A percentile compares a stretch with the other conserved stretches of the same genome.
These are phyloP conservation scores for Laterallus jamaicensis DNA, from an alignment of 2,113 vertebrate species.

Conservation along the genomic window DNA sequence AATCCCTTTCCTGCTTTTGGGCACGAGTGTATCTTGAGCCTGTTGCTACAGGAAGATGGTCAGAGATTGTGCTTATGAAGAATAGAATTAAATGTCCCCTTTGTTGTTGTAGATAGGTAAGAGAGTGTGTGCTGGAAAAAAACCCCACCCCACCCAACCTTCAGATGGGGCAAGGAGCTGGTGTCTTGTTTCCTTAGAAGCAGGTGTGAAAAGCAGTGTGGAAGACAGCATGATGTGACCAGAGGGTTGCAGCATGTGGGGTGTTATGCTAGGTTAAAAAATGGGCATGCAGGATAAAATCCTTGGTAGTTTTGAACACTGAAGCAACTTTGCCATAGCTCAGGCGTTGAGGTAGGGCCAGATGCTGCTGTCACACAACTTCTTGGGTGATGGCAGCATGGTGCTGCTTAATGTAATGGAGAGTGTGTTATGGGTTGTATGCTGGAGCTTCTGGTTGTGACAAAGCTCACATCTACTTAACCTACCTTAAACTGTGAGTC, in stretches of 20 bases:
- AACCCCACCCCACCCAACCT: too few species aligned
- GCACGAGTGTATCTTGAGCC: not conserved
- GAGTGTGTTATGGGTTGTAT: not conserved
- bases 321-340: not conserved
- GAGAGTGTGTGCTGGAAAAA: not conserved
- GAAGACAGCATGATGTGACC: not conserved
- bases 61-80: not conserved
- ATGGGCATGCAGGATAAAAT: not conserved
- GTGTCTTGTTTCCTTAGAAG: not conserved
- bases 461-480: not conserved
- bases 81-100: not conserved
- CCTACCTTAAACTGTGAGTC: not conserved
- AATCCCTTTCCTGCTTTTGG: not conserved
- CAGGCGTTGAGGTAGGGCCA: not conserved
- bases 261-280: not conserved
- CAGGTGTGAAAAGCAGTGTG: not conserved
- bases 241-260: not conserved
- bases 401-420: not conserved
- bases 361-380: not conserved
- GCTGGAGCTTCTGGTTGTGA: rapidly evolving
- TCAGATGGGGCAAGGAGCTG: not conserved
- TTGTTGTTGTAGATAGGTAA: not conserved
- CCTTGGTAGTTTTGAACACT: not conserved
- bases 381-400: not conserved
- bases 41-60: not conserved